Evolutionary conservation across 2,797 vertebrate genomes (phyloP).

Genomic region (Cichlasoma orientale): DNA sequence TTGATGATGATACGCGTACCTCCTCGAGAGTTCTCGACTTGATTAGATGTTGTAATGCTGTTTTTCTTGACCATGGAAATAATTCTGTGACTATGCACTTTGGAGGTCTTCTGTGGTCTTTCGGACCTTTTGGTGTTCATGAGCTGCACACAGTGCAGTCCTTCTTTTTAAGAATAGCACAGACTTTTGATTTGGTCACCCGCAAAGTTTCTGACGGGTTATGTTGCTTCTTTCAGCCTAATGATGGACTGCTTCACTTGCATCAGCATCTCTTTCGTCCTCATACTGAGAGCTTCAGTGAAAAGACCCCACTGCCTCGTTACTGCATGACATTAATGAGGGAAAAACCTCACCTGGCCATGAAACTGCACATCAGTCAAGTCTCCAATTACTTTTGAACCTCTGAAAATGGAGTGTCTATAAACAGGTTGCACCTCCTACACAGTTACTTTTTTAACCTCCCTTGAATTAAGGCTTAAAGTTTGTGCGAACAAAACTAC

Average conservation of each 20-base stretch:
- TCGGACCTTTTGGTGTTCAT: background rate
- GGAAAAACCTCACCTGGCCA: too few relatives aligned
- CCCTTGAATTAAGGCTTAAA: background rate
- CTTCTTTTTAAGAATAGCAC: too few relatives aligned
- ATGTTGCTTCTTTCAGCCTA: background rate
- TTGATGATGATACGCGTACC: too few relatives aligned
- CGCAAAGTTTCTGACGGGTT: accelerated
- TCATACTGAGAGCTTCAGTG: background rate
- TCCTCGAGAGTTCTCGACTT: too few relatives aligned
- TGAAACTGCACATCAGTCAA: background rate
- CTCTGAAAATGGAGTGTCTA: background rate
- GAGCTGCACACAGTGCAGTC: background rate
- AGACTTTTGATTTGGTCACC: too few relatives aligned
- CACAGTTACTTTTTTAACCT: background rate
- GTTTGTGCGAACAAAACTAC: background rate
- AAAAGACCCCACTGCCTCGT: background rate
- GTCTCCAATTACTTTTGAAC: background rate
- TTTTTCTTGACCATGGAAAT: too few relatives aligned
- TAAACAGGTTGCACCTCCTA: background rate
- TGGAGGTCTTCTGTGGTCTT: background rate
- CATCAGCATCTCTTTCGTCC: background rate
- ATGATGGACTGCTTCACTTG: background rate
- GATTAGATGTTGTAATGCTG: too few relatives aligned
- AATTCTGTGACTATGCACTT: background rate
- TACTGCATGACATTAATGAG: background rate